Base-by-base conservation (phyloP, 1,140 invertebrate species). In the Drosophila malerkotliana region DNA sequence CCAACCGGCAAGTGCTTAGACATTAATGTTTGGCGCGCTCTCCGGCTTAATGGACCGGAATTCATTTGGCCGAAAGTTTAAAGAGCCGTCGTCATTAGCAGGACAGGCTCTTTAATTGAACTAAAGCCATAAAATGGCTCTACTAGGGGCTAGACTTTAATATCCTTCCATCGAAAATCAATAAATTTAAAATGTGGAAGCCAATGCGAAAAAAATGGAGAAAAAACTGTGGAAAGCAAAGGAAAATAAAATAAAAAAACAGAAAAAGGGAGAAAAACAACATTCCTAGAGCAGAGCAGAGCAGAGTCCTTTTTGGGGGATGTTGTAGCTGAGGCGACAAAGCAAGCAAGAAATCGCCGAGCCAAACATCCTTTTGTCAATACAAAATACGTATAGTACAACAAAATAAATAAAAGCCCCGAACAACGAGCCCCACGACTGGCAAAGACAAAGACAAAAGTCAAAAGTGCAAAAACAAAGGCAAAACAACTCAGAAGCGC, bases 331-430 rank as follows among this genome's bases (percentile, higher is more conserved):
- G 79, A 55, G 60, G 56, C 71, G 72, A 64, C 77, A 79, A 79
- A 72, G 72, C 78, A 80, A 85, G 82, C 82, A 80, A 77, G 62
- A 64, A 85, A 87, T 88, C 83, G 83, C 72, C 72, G 79, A 88
- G 68, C 79, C 83, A 89, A 89, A 83, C 84, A 88, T 88, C 83
- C 83, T 88, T 76, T 88, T 88, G 76, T 79, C 83, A 88, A 87
- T 88, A 85, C 82, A 85, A 77, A 78, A 85, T 87, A 81, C 81
- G 73, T 71, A 79, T 57, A 57, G 74, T 74, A 85, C 77, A 72
- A 62, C 72, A 74, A 69, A 72, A 68, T 74, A 53, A 77, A 77
- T 52, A 81, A 66, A 66, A 41, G 24, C 37, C 47, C 56, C 49
- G 72, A 62, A 67, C 32, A 47, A 10, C 15, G 34, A 49, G 47